Conservation (phyloP, 2,888 invertebrate genomes). For the Shargacucullia verbasci region DNA sequence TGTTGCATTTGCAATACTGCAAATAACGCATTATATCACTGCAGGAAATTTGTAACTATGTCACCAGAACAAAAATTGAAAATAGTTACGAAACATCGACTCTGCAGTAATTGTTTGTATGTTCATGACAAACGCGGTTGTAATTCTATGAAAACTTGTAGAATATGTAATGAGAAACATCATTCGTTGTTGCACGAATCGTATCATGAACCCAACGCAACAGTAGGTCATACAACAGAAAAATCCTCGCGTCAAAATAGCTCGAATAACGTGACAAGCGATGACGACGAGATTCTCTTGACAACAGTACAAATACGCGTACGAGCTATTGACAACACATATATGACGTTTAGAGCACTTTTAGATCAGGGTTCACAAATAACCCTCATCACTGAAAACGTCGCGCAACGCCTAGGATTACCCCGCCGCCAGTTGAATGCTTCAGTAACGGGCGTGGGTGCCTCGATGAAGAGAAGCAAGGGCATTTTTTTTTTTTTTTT, state of each 20-base stretch:
- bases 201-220: constrained; percentile 2
- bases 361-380: too few species aligned
- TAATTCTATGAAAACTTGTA: constrained; percentile 7
- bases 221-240: neutral
- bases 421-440: constrained; percentile 4
- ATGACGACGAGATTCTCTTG: constrained; percentile 5
- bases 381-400: constrained; percentile 8
- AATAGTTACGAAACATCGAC: constrained; percentile 4
- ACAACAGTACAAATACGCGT: constrained; percentile 3
- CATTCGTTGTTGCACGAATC: constrained; percentile 3
- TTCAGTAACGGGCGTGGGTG: constrained; percentile 1
- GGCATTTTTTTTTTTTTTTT: too few species aligned
- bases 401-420: constrained; percentile 4
- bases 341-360: constrained; percentile 1
- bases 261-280: constrained; percentile 1
- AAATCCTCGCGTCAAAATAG: constrained; percentile 3
- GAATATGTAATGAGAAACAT: constrained; percentile 4
- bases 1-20: constrained; percentile 2
- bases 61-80: constrained; percentile 4
- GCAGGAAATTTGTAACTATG: constrained; percentile 4
- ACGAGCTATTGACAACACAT: constrained; percentile 3
- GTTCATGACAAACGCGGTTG: neutral
- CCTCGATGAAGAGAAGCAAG: constrained; percentile 1
- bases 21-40: constrained; percentile 1
- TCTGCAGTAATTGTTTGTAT: constrained; percentile 5